A percentile compares a stretch with the other conserved stretches of the same genome.
Conservation (phyloP, 1,140 invertebrate genomes). For the Drosophila punjabiensis region DNA sequence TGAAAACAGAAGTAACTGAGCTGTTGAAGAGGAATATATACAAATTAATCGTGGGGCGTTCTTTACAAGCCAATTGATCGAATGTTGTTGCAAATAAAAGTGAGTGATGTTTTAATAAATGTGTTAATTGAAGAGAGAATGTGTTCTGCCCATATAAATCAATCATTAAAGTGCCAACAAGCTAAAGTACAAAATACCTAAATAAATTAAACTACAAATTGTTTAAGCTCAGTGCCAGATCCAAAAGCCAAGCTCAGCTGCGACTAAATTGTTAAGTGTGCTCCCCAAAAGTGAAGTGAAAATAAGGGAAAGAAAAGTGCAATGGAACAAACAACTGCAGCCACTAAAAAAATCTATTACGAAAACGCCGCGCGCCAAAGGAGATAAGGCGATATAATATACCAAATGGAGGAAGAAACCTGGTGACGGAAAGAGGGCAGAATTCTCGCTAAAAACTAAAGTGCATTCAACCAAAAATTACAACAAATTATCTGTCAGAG, state of each 20-base stretch:
- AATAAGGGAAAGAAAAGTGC: conserved; percentile 14
- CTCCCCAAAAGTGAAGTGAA: conserved; percentile 27
- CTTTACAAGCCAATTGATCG: neutral
- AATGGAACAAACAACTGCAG: conserved; percentile 23
- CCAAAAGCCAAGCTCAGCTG: conserved; percentile 30
- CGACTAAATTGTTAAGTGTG: conserved; percentile 15
- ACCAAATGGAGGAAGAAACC: neutral
- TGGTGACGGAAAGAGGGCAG: neutral
- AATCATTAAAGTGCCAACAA: neutral
- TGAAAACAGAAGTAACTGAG: conserved; percentile 1
- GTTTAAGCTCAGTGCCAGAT: conserved; percentile 26
- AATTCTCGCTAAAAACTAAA: conserved; percentile 55
- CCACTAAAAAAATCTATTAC: conserved; percentile 7
- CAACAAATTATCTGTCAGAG: conserved; percentile 21
- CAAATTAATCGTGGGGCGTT: neutral
- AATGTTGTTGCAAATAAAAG: conserved; percentile 1
- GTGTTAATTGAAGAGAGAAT: neutral
- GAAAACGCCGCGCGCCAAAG: neutral
- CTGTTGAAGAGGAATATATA: neutral
- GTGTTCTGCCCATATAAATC: neutral
- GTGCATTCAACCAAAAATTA: conserved; percentile 78
- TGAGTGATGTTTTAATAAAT: conserved; percentile 1
- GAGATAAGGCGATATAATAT: conserved; percentile 9
- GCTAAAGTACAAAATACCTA: neutral
- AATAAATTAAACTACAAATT: conserved; percentile 19